Base-by-base conservation (phyloP, 2,113 vertebrate species). In the Nipponia nippon region DNA sequence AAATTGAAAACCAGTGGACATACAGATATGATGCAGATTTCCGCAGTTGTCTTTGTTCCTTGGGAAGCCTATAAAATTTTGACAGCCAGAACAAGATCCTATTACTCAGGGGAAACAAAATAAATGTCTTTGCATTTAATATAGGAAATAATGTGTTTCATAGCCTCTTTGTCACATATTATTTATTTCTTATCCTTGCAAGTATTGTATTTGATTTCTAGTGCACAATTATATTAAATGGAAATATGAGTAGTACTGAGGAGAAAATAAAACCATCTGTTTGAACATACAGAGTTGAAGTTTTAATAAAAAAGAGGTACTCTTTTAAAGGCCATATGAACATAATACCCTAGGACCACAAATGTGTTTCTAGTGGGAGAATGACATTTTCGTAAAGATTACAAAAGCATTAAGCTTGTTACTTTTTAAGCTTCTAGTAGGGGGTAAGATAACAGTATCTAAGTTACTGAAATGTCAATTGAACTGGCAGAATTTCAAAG, bases 91-190 rank as follows among this genome's bases (percentile, higher is more conserved):
- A 90, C 80, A 92, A 88, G 77, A 87, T 90, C 77, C 32, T 47
- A 4, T 93, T 96, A 89, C 82, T 73, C 65, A 62, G 46, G 70
- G 70, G 66, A 89, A 93, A 59, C 55, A 92, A 93, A 94, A 93
- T 85, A 96, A 97, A 95, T 96, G 70, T 93, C 59, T 87, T 94
- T 93, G 67, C 70, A 78, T 91, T 70, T 80, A 91, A 94, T 97
- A 69, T 44, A 88, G 67, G 86, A 93, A 96, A 89, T 94, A 95
- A 95, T 97, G 56, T 95, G 71, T 79, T 97, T 94, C 78, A 55
- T 93, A 92, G 87, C 76, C 81, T 91, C 91, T 88, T 91, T 97
- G 93, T 97, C 95, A 96, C 56, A 79, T 92, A 86, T 67, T 92
- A 83, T 92, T 95, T 95, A 95, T 85, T 94, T 93, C 71, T 93